These are phyloP conservation scores for Entosphenus tridentatus DNA, from an alignment of 2,113 vertebrate species.

Conservation along the genomic window DNA sequence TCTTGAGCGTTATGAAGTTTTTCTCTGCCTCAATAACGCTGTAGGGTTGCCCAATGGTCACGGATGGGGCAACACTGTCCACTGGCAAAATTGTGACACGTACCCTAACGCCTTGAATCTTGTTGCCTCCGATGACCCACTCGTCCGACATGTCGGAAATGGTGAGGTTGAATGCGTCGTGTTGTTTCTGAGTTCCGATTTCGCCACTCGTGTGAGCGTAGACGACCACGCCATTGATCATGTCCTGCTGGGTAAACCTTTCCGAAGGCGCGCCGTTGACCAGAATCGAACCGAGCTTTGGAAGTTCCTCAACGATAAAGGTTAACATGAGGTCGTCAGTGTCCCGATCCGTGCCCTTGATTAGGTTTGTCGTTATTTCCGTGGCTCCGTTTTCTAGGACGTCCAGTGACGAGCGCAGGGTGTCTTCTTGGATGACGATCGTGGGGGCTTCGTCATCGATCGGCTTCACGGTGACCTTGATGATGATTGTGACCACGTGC, in stretches of 20 bases:
- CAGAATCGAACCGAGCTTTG: slow-evolving; percentile 43
- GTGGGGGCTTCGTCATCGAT: slow-evolving; percentile 39
- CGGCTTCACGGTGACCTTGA: slow-evolving; percentile 43
- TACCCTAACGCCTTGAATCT: slow-evolving; percentile 48
- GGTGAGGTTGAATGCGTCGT: slow-evolving; percentile 62
- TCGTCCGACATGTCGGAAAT: slow-evolving; percentile 59
- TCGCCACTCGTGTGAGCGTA: slow-evolving; percentile 66
- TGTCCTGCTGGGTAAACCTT: slow-evolving; percentile 58
- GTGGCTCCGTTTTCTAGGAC: slow-evolving; percentile 61
- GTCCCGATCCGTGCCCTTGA: slow-evolving; percentile 44
- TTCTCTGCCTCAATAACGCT: slow-evolving; percentile 49
- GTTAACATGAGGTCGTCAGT: slow-evolving; percentile 64
- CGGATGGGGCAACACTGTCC: slow-evolving; percentile 54
- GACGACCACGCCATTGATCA: slow-evolving; percentile 55
- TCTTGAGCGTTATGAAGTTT: slow-evolving; percentile 27
- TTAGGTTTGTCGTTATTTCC: slow-evolving; percentile 57
- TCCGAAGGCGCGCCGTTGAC: slow-evolving; percentile 36
- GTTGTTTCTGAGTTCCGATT: slow-evolving; percentile 44
- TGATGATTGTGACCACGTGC: slow-evolving; percentile 54
- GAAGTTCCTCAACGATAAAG: slow-evolving; percentile 54
- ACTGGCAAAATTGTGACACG: slow-evolving; percentile 70
- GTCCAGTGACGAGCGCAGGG: slow-evolving; percentile 52
- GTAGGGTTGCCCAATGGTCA: slow-evolving; percentile 41
- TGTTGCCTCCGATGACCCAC: slow-evolving; percentile 45
- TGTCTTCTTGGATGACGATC: slow-evolving; percentile 38